Percentiles rank a stretch among this genome's conserved stretches.
phyloP scores from a whole-genome alignment of 37 sponge, comb jelly and placozoan species.

The Theonella swinhoei region DNA sequence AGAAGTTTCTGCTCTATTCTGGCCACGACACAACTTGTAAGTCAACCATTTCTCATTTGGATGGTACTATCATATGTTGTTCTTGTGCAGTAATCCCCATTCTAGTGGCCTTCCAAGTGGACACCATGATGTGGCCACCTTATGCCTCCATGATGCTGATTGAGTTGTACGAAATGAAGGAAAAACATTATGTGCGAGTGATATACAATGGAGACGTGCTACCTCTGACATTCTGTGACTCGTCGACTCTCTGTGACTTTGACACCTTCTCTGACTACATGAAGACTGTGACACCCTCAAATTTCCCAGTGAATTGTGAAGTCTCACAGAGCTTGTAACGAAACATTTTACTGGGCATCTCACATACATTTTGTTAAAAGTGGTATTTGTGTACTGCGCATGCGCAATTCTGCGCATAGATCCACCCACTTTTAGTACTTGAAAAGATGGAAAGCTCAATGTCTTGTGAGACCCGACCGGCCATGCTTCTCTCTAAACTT shows the following conservation, averaged over 20 bases:
- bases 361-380: not conserved
- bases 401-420: not conserved
- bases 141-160: constrained; percentile 59
- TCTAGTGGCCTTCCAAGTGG: constrained; percentile 42
- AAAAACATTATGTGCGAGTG: constrained; percentile 17
- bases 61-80: no score
- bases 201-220: constrained; percentile 46
- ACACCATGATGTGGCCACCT: constrained; percentile 35
- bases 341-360: no score
- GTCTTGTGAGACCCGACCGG: not conserved
- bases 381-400: not conserved
- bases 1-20: constrained; percentile 45
- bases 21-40: constrained; percentile 55
- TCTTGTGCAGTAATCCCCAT: constrained; percentile 39
- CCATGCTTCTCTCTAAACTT: constrained; percentile 20
- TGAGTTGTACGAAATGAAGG: constrained; percentile 19
- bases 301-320: constrained; percentile 2
- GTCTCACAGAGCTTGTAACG: no score
- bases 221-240: constrained; percentile 19
- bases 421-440: not conserved
- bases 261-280: constrained; percentile 26
- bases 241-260: constrained; percentile 22
- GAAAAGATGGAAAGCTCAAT: not conserved
- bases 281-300: constrained; percentile 21
- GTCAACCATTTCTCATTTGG: no score